Base-by-base conservation (phyloP, 2,797 vertebrate genomes). In the Hippoglossus hippoglossus region DNA sequence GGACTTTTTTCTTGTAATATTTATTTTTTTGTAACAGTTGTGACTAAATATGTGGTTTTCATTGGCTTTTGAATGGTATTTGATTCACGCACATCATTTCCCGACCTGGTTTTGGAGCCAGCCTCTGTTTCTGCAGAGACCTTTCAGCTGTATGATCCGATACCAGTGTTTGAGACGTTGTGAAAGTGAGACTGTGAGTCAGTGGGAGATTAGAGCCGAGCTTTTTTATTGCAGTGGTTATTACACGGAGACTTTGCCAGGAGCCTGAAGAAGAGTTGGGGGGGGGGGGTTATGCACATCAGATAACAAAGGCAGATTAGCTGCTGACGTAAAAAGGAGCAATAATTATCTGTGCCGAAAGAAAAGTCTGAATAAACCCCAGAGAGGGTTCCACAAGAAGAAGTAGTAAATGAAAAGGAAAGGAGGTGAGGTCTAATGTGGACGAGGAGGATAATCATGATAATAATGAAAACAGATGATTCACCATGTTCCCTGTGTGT, bases 311-410 rank as follows among this genome's bases (percentile, higher is more conserved):
- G 49, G 54, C 34, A 19, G 55, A 79, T 51, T 54, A 41, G 52
- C 13, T 22, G 26, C 62, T 90, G 86, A 85, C 76, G 82, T 21
- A 88, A 89, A 71, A 65, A 36, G 31, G 44, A 75, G 77, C 69
- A 83, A 87, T 67, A 63, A 77, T 79, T 65, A 47, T 21, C 63
- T 66, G 61, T 24, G 61, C 44, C 71, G 61, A 78, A 58, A 67
- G 74, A 72, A 16, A 3, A 2, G 44, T 19, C 70, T 51, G 70
- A 80, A 63, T 63, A 26, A 11, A 2, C 62, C 62, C 1, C 44
- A 10, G 1, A 36, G 72, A 56, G 71, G 8, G 46, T 67, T 6
- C 22, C 53, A 64, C 59, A 34, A 62, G 60, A 51, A 51, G 56
- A 60, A 25, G 15, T 13, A 41, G 47, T 21, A 54, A 60, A 81